Conservation (phyloP, 2,888 invertebrate genomes). For the Erynnis tages region DNA sequence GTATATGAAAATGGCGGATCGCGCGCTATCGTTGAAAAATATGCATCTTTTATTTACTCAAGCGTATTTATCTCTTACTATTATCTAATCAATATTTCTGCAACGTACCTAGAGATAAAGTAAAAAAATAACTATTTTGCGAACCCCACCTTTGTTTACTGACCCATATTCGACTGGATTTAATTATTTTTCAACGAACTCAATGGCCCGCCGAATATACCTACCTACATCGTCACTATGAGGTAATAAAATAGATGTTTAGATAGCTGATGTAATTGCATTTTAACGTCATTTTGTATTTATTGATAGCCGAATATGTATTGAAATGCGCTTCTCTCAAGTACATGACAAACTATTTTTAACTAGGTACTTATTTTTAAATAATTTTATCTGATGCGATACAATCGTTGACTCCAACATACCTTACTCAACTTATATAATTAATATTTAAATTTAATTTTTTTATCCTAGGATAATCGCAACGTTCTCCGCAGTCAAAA, state of each 20-base stretch:
- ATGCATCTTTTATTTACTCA: constrained; percentile 76
- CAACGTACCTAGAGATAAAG: constrained; percentile 67
- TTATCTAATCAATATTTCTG: constrained; percentile 77
- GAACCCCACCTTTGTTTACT: constrained; percentile 74
- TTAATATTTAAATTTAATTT: too few relatives aligned
- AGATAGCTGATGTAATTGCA: constrained; percentile 9
- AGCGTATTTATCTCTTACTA: constrained; percentile 59
- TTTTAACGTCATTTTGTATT: too few relatives aligned
- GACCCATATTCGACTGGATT: constrained; percentile 61
- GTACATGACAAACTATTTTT: too few relatives aligned
- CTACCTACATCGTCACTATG: background rate
- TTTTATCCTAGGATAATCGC: too few relatives aligned
- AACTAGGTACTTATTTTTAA: too few relatives aligned
- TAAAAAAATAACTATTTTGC: constrained; percentile 66
- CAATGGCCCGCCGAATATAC: constrained; percentile 5
- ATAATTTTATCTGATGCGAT: too few relatives aligned
- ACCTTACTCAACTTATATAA: too few relatives aligned
- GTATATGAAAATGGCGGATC: constrained; percentile 21
- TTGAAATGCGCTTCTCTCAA: too few relatives aligned
- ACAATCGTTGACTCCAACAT: too few relatives aligned
- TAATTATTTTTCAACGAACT: constrained; percentile 52
- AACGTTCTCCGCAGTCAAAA: too few relatives aligned
- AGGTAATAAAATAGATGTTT: background rate
- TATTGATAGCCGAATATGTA: constrained; percentile 1
- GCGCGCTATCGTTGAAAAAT: constrained; percentile 57